These are phyloP conservation scores for Sebastes vulpes DNA, from an alignment of 2,797 vertebrate species.

Conservation along the genomic window DNA sequence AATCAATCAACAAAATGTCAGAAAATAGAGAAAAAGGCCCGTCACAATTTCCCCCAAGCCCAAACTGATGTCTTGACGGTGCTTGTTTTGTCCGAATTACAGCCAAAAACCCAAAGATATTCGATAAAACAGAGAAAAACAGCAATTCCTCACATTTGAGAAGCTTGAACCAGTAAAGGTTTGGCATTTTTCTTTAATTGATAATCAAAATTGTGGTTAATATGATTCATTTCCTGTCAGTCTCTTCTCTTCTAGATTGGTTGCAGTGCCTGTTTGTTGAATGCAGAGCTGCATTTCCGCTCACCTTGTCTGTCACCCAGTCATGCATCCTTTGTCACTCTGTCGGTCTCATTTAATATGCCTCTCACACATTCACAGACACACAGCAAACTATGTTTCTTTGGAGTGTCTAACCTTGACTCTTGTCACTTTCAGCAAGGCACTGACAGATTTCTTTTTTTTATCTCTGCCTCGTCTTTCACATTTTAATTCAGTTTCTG, in stretches of 20 bases:
- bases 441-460: conserved; percentile 16
- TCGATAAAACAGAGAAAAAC: background rate
- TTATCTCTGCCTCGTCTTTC: background rate
- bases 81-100: background rate
- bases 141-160: background rate
- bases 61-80: too few relatives aligned
- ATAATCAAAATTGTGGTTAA: background rate
- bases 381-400: background rate
- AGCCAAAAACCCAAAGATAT: background rate
- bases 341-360: conserved; percentile 50
- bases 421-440: conserved; percentile 27
- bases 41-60: background rate
- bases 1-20: background rate
- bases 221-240: background rate
- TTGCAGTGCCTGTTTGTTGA: conserved; percentile 1
- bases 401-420: conserved; percentile 48
- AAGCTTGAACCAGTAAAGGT: background rate
- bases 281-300: conserved; percentile 22
- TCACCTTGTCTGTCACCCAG: conserved; percentile 49
- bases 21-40: background rate
- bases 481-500: conserved; percentile 12
- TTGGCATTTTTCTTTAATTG: background rate
- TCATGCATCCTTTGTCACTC: conserved; percentile 53
- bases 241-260: background rate
- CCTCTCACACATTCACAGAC: conserved; percentile 32